Evolutionary conservation across 2,888 invertebrate species (phyloP).

Genomic region (Koerneria pararmatus): DNA sequence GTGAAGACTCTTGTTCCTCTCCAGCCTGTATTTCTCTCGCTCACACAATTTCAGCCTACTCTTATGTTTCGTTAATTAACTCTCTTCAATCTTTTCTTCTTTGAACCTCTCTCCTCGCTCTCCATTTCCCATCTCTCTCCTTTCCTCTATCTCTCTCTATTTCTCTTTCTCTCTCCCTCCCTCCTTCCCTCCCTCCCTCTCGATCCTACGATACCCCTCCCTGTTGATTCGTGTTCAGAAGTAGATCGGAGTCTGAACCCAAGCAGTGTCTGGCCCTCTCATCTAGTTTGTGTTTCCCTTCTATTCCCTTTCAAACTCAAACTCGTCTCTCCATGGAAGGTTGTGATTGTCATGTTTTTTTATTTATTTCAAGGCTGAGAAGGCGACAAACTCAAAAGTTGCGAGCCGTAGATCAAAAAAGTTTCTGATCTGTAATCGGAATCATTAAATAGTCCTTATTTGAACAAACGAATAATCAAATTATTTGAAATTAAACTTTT

Average conservation of each 20-base stretch:
- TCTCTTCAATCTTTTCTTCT: background rate
- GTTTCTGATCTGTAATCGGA: too few species aligned
- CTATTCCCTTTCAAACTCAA: too few species aligned
- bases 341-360: too few species aligned
- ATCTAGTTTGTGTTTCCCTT: too few species aligned
- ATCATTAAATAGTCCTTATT: too few species aligned
- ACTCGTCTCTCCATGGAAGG: background rate
- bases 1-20: background rate
- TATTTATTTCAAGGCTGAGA: too few species aligned
- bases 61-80: background rate
- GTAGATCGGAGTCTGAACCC: too few species aligned
- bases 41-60: background rate
- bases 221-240: background rate
- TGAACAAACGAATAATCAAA: too few species aligned
- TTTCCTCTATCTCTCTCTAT: background rate
- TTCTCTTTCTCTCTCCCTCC: conserved; percentile 4
- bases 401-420: too few species aligned
- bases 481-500: too few species aligned
- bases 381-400: too few species aligned
- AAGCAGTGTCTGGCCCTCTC: background rate
- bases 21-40: background rate
- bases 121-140: background rate
- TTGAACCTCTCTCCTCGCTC: background rate
- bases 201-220: background rate
- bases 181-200: conserved; percentile 1